phyloP scores from a whole-genome alignment of 1,140 invertebrate species.

The Theocolax elegans region DNA sequence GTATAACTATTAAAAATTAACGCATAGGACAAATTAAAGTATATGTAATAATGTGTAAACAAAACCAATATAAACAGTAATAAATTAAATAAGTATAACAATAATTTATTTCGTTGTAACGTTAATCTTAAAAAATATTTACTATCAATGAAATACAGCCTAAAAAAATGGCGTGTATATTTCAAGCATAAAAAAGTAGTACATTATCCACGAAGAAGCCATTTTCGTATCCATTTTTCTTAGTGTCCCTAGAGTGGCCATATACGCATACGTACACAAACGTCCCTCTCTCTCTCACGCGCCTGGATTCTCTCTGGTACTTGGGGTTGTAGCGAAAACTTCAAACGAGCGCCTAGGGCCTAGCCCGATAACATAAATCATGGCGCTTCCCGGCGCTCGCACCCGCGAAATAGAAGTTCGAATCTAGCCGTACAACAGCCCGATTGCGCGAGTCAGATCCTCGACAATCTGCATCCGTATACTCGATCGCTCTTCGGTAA shows the following conservation, averaged over 20 bases:
- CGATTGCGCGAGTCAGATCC: conserved; percentile 2
- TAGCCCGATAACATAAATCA: conserved; percentile 34
- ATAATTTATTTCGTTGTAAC: too few species aligned
- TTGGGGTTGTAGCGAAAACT: conserved; percentile 30
- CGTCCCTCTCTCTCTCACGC: conserved; percentile 5
- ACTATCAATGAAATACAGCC: too few species aligned
- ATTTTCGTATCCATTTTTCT: conserved; percentile 37
- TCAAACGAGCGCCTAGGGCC: conserved; percentile 36
- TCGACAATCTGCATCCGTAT: conserved; percentile 24
- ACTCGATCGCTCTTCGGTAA: conserved; percentile 11
- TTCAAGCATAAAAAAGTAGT: conserved; percentile 9
- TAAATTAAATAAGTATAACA: too few species aligned
- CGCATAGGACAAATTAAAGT: too few species aligned
- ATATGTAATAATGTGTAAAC: too few species aligned
- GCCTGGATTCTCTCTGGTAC: neutral
- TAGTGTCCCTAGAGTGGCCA: conserved; percentile 3
- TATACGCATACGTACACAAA: neutral
- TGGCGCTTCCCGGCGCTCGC: neutral
- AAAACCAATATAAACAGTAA: too few species aligned
- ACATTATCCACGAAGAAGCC: conserved; percentile 28
- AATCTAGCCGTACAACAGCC: conserved; percentile 1
- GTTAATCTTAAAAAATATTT: too few species aligned
- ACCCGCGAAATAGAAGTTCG: conserved; percentile 26
- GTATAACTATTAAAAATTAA: too few species aligned
- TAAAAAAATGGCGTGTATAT: neutral